These are phyloP conservation scores for Halotydeus destructor DNA, from an alignment of 1,140 invertebrate species.

Conservation along the genomic window DNA sequence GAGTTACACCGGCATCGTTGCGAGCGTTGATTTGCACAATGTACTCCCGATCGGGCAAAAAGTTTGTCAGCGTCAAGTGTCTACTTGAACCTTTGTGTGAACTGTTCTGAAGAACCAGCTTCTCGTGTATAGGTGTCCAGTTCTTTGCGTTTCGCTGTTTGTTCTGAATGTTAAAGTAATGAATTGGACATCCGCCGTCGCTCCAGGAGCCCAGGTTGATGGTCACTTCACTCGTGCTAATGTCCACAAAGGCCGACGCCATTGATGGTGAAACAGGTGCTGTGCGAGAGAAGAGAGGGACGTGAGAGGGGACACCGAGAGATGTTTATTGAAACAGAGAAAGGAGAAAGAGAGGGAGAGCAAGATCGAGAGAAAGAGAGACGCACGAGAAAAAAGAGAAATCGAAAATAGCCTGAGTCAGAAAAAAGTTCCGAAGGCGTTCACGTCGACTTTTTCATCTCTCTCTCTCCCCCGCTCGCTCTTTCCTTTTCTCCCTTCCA, in stretches of 20 bases:
- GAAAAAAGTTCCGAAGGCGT: not conserved
- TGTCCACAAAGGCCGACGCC: conserved; percentile 30
- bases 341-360: no score
- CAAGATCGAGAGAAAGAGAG: not conserved
- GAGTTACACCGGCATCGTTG: conserved; percentile 27
- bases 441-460: no score
- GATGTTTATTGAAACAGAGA: no score
- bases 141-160: not conserved
- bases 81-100: conserved; percentile 14
- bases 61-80: conserved; percentile 28
- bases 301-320: not conserved
- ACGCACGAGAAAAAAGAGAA: not conserved
- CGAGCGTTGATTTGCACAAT: conserved; percentile 25
- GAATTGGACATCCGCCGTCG: conserved; percentile 52
- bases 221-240: conserved; percentile 65
- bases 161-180: conserved; percentile 60
- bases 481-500: no score
- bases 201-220: conserved; percentile 51
- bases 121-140: conserved; percentile 1
- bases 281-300: conserved; percentile 9
- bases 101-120: not conserved
- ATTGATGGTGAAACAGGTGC: conserved; percentile 19
- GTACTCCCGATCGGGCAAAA: conserved; percentile 53
- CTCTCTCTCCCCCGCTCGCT: no score
- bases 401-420: not conserved